Conservation (phyloP, 2,888 invertebrate species). For the Theretra japonica region DNA sequence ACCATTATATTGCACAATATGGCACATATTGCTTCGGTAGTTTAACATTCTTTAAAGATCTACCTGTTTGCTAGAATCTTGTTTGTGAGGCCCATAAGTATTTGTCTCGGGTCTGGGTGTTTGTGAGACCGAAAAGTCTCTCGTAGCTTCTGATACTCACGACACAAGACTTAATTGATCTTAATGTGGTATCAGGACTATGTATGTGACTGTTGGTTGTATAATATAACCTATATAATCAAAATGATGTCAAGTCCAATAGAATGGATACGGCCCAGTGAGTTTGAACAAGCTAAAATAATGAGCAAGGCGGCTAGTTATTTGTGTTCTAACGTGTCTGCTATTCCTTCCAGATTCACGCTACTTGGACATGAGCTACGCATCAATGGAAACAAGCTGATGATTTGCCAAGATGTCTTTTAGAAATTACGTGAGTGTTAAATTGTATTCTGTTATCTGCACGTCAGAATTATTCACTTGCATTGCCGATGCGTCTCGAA, state of each 20-base stretch:
- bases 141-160: no score
- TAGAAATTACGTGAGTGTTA: slow-evolving; percentile 76
- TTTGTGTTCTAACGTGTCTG: slow-evolving; percentile 26
- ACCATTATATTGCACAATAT: not conserved
- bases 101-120: no score
- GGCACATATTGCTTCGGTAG: not conserved
- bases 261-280: not conserved
- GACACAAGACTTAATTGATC: no score
- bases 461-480: not conserved
- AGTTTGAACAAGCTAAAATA: not conserved
- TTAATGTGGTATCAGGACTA: no score
- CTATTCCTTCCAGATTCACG: slow-evolving; percentile 47
- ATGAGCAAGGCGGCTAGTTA: not conserved
- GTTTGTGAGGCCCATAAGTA: no score
- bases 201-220: no score
- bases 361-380: slow-evolving; percentile 36
- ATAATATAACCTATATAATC: not conserved
- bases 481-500: not conserved
- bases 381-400: slow-evolving; percentile 63
- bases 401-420: slow-evolving; percentile 68
- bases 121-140: no score
- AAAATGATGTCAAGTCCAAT: slow-evolving; percentile 18
- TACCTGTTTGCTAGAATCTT: no score
- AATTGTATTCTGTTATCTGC: not conserved
- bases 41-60: not conserved